phyloP scores from a whole-genome alignment of 2,888 invertebrate species.

The Stenotaenia linearis region DNA sequence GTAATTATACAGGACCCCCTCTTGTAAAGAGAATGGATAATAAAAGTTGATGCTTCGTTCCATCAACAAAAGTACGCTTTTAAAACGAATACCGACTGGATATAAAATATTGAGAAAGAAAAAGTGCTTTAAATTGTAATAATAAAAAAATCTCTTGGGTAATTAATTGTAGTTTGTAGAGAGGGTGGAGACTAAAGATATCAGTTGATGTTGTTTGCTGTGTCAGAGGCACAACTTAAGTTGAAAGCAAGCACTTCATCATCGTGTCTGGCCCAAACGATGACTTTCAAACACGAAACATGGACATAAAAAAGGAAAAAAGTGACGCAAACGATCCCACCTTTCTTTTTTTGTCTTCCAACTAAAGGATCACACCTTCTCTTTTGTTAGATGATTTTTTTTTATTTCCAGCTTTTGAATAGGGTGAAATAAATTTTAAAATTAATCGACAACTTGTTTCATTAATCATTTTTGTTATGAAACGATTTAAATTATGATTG shows the following conservation, averaged over 20 bases:
- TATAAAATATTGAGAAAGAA: not conserved
- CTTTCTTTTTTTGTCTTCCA: not conserved
- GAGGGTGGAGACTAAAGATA: constrained; percentile 8
- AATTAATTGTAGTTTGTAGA: not conserved
- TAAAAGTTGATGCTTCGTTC: not conserved
- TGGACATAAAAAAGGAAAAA: not conserved
- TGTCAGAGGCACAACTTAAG: constrained; percentile 11
- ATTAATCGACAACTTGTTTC: not conserved
- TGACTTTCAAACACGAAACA: constrained; percentile 1
- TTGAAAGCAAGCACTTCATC: constrained; percentile 14
- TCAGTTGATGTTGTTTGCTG: constrained; percentile 2
- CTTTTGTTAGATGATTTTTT: not conserved
- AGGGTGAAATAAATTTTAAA: not conserved
- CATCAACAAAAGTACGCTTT: not conserved
- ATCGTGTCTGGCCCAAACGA: not conserved
- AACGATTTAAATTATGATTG: not conserved
- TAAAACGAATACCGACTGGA: not conserved
- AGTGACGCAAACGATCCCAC: not conserved
- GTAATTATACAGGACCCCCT: not conserved
- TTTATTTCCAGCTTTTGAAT: not conserved
- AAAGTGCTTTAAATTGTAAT: not conserved
- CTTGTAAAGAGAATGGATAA: not conserved
- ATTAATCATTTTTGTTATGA: not conserved
- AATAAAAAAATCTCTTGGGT: not conserved
- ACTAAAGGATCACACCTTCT: not conserved